A percentile compares a stretch with the other conserved stretches of the same genome.
These are phyloP conservation scores for Lontra canadensis DNA, from an alignment of 2,113 vertebrate species.

Conservation along the genomic window DNA sequence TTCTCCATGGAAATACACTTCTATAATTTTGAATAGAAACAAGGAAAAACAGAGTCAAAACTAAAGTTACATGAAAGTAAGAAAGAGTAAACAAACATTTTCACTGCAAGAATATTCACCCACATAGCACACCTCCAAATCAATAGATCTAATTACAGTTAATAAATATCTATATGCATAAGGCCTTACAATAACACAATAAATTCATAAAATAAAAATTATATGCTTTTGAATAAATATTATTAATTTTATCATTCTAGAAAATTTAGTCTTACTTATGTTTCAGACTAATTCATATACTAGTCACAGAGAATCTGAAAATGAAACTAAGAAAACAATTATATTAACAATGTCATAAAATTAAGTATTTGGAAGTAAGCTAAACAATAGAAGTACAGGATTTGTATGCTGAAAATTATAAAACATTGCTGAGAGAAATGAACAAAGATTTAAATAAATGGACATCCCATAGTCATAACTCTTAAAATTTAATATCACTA, in stretches of 20 bases:
- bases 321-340: not conserved
- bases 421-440: not conserved
- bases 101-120: not conserved
- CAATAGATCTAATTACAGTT: not conserved
- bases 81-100: not conserved
- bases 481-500: not conserved
- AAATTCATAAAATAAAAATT: conserved; percentile 12
- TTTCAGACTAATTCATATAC: not conserved
- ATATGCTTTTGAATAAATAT: not conserved
- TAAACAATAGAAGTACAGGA: not conserved
- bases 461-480: not conserved
- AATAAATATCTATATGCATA: not conserved
- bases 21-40: not conserved
- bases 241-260: not conserved
- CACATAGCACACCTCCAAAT: not conserved
- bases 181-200: not conserved
- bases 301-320: not conserved
- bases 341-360: not conserved
- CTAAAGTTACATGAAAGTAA: not conserved
- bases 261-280: not conserved
- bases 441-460: not conserved
- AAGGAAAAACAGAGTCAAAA: not conserved
- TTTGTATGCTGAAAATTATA: not conserved
- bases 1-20: not conserved
- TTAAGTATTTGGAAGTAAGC: not conserved